Percentiles rank a stretch among this genome's conserved stretches.
Evolutionary conservation across 1,140 invertebrate genomes (phyloP).

Genomic region (Drosophila miranda): DNA sequence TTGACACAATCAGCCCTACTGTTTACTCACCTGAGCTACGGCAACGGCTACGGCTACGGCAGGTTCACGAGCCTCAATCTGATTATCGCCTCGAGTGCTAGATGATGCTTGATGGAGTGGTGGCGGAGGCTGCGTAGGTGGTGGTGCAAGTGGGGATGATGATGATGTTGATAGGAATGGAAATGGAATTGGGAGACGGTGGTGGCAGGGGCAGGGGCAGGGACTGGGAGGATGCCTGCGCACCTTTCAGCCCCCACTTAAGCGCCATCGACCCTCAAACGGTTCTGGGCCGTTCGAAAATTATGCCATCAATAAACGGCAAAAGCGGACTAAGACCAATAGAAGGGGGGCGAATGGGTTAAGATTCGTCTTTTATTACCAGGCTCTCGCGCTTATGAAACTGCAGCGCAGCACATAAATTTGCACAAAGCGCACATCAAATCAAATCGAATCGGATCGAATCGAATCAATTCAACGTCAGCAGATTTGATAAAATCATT

Average conservation of each 20-base stretch:
- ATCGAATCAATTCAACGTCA: conserved; percentile 70
- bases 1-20: conserved; percentile 6
- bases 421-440: conserved; percentile 74
- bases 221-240: conserved; percentile 1
- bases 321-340: not conserved
- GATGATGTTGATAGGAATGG: no score
- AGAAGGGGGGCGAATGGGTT: conserved; percentile 6
- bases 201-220: no score
- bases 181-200: no score
- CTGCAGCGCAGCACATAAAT: conserved; percentile 71
- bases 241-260: not conserved
- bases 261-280: conserved; percentile 14
- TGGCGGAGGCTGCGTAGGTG: not conserved
- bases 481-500: conserved; percentile 76
- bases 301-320: conserved; percentile 60
- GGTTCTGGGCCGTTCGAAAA: conserved; percentile 50
- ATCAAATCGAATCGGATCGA: conserved; percentile 47
- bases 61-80: conserved; percentile 51
- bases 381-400: conserved; percentile 59
- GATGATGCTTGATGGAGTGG: conserved; percentile 18
- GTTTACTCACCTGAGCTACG: conserved; percentile 25
- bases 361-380: conserved; percentile 36
- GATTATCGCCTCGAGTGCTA: conserved; percentile 72
- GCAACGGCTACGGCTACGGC: conserved; percentile 7
- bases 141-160: no score